Percentiles rank a stretch among this genome's conserved stretches.
These are phyloP conservation scores for Hydropotes inermis DNA, from an alignment of 2,113 vertebrate genomes.

Conservation along the genomic window DNA sequence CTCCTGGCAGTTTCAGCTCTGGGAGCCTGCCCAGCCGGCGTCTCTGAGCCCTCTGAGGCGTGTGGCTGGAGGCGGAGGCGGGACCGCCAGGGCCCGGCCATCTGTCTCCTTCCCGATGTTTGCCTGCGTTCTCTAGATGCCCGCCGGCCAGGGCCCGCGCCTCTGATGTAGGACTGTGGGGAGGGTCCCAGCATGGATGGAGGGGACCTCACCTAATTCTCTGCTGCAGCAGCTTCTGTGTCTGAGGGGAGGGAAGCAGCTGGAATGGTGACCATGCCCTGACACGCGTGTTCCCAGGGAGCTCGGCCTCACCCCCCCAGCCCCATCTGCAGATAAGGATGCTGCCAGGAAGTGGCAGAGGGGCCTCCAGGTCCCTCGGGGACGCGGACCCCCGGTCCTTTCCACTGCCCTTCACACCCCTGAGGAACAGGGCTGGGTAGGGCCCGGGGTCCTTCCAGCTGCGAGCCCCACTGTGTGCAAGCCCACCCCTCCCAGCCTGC, in stretches of 20 bases:
- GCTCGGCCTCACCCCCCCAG: neutral
- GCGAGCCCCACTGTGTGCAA: neutral
- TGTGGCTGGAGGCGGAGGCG: neutral
- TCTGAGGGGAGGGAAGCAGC: neutral
- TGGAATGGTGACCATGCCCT: neutral
- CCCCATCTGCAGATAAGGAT: neutral
- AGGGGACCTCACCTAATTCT: neutral
- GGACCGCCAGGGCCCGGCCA: neutral
- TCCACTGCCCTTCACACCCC: neutral
- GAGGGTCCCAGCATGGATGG: neutral
- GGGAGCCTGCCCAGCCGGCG: neutral
- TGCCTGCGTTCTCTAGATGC: neutral
- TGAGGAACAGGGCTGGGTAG: neutral
- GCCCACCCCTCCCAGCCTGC: neutral
- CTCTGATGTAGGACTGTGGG: neutral
- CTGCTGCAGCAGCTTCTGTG: neutral
- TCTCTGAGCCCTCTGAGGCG: neutral
- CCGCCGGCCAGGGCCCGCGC: neutral
- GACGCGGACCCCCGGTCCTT: neutral
- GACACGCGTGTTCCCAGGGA: neutral
- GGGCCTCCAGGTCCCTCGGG: neutral
- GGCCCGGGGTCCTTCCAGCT: neutral
- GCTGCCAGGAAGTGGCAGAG: neutral
- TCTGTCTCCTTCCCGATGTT: neutral
- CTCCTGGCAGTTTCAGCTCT: neutral